Evolutionary conservation across 2,888 invertebrate genomes (phyloP).

Genomic region (Hypercompe scribonia): DNA sequence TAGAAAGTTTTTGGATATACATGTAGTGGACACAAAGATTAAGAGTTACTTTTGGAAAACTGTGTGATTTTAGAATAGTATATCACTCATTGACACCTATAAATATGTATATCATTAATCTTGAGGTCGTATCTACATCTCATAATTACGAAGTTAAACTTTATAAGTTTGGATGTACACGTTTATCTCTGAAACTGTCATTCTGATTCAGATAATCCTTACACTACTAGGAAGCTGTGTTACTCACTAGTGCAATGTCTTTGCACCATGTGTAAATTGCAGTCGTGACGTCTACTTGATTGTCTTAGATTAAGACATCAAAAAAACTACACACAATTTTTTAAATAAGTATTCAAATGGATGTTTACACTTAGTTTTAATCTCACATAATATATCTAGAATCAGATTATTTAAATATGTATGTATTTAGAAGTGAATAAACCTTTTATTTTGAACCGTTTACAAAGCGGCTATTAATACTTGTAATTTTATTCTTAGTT

Average conservation of each 20-base stretch:
- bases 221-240: not conserved
- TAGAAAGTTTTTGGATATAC: not conserved
- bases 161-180: not conserved
- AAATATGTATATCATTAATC: not conserved
- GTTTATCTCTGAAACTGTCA: not conserved
- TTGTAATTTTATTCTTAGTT: slow-evolving; percentile 14
- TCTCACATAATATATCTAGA: not conserved
- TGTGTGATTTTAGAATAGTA: too few species aligned
- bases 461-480: slow-evolving; percentile 13
- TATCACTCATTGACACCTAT: not conserved
- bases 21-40: not conserved
- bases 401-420: not conserved
- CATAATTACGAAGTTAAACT: not conserved
- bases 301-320: not conserved
- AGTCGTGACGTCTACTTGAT: not conserved
- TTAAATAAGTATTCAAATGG: not conserved
- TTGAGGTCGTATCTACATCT: not conserved
- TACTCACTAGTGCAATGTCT: not conserved
- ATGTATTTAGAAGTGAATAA: slow-evolving; percentile 9
- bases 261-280: not conserved
- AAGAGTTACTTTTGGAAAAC: not conserved
- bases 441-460: slow-evolving; percentile 18
- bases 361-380: not conserved
- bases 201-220: not conserved
- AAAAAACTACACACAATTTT: not conserved